These are phyloP conservation scores for Palloptera scutellata DNA, from an alignment of 2,888 invertebrate species.

Conservation along the genomic window DNA sequence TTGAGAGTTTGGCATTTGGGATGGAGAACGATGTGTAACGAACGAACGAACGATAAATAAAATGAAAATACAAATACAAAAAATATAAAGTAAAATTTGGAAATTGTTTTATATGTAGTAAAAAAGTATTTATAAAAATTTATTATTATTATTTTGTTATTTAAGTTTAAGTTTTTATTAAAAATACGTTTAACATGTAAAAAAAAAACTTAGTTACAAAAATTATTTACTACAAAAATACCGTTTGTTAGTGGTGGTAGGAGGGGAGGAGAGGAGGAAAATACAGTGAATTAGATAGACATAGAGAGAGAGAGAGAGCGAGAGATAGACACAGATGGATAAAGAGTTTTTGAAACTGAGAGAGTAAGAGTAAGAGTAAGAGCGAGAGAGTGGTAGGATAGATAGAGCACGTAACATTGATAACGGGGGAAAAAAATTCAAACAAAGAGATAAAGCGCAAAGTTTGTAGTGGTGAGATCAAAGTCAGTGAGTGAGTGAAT, in stretches of 20 bases:
- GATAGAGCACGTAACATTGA: slow-evolving; percentile 18
- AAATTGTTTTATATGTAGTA: slow-evolving; percentile 4
- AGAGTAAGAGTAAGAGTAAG: slow-evolving; percentile 36
- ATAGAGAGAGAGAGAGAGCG: slow-evolving; percentile 18
- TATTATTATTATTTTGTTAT: neutral
- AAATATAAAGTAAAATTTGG: slow-evolving; percentile 58
- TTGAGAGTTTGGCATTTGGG: slow-evolving; percentile 52
- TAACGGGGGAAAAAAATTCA: slow-evolving; percentile 11
- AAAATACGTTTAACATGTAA: slow-evolving; percentile 29
- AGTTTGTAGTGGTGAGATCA: neutral
- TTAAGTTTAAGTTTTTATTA: neutral
- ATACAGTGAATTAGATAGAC: neutral
- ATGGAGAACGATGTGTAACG: slow-evolving; percentile 54
- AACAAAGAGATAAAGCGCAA: slow-evolving; percentile 30
- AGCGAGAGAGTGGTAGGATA: slow-evolving; percentile 13
- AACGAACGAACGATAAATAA: slow-evolving; percentile 61
- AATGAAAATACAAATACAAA: slow-evolving; percentile 63
- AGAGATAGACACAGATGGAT: slow-evolving; percentile 34
- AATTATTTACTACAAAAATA: slow-evolving; percentile 20
- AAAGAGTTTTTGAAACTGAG: slow-evolving; percentile 23
- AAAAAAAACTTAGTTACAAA: slow-evolving; percentile 17
- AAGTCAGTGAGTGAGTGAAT: neutral
- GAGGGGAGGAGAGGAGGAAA: neutral
- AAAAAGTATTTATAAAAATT: slow-evolving; percentile 21
- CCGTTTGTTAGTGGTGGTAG: neutral